These are phyloP conservation scores for Dicrostonyx torquatus DNA, from an alignment of 2,797 vertebrate genomes.

Conservation along the genomic window DNA sequence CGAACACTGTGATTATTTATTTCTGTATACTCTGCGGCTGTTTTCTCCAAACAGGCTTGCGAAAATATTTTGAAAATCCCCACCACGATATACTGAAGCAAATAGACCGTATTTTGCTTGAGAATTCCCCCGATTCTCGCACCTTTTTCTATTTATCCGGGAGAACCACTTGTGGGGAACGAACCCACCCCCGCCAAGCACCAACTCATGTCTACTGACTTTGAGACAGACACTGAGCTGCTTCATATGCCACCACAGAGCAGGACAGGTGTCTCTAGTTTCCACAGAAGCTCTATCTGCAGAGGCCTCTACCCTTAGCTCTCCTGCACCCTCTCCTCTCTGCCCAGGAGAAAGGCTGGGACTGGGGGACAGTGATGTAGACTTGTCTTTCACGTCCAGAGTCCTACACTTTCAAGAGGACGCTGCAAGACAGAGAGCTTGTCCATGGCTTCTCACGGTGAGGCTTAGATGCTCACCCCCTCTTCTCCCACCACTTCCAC, in stretches of 20 bases:
- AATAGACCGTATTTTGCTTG: constrained; percentile 34
- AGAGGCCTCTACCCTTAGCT: fast-evolving
- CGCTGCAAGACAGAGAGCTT: not conserved
- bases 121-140: not conserved
- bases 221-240: not conserved
- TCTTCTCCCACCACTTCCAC: fast-evolving
- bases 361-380: not conserved
- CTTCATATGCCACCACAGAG: not conserved
- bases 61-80: constrained; percentile 53
- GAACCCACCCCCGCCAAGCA: not conserved
- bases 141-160: constrained; percentile 20
- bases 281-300: not conserved
- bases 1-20: not conserved
- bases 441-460: not conserved
- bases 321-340: not conserved
- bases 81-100: not conserved
- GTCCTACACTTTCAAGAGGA: not conserved
- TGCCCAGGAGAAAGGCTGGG: not conserved
- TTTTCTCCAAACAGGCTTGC: constrained; percentile 36
- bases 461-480: not conserved
- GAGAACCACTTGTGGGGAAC: not conserved
- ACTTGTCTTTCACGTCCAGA: not conserved
- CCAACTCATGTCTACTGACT: not conserved
- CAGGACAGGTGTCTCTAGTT: not conserved
- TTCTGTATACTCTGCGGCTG: not conserved